Conservation (phyloP, 2,113 vertebrate genomes). For the Tupaia chinensis region DNA sequence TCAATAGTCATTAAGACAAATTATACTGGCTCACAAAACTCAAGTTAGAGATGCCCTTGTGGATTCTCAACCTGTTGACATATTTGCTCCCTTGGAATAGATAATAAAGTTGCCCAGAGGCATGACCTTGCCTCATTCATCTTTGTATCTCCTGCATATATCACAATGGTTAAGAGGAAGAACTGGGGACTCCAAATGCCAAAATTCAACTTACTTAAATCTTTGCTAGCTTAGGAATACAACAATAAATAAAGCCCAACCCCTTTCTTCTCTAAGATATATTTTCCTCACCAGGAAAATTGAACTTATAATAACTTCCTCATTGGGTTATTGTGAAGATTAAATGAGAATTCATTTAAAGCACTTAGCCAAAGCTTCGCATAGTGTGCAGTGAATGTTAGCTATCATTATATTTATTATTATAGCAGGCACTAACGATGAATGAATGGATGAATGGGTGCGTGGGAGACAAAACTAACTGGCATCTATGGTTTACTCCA, state of each 20-base stretch:
- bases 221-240: not conserved
- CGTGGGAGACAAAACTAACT: conserved; percentile 37
- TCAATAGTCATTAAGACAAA: conserved; percentile 23
- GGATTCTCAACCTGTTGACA: not conserved
- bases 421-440: conserved; percentile 40
- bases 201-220: conserved; percentile 15
- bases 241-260: not conserved
- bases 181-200: not conserved
- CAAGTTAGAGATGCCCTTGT: not conserved
- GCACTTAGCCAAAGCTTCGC: conserved; percentile 44
- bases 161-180: not conserved
- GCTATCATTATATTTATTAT: conserved; percentile 65
- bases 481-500: not conserved
- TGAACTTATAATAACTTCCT: conserved; percentile 52
- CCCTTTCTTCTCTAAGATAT: not conserved
- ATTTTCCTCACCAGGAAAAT: conserved; percentile 58
- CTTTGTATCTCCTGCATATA: not conserved
- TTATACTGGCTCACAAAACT: not conserved
- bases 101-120: not conserved
- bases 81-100: conserved; percentile 11
- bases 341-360: conserved; percentile 56
- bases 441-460: conserved; percentile 31
- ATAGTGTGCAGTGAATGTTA: conserved; percentile 24
- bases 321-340: conserved; percentile 57
- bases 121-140: not conserved